phyloP scores from a whole-genome alignment of 1,140 invertebrate genomes.

The Oryctes rhinoceros region DNA sequence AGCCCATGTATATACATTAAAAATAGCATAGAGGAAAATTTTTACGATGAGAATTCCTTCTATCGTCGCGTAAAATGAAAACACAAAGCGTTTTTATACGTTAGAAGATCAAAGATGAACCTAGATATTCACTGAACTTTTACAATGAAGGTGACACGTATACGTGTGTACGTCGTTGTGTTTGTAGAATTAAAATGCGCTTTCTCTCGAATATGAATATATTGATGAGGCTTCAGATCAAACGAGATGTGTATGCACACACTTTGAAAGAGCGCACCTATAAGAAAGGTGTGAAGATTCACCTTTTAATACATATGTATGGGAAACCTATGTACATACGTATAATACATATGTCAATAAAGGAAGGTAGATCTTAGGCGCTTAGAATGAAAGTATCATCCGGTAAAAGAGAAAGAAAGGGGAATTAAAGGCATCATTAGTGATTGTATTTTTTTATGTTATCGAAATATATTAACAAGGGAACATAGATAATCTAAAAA shows the following conservation, averaged over 20 bases:
- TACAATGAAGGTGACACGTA: neutral
- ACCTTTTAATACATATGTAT: neutral
- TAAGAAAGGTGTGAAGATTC: neutral
- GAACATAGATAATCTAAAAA: no score
- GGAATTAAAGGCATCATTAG: no score
- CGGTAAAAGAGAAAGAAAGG: no score
- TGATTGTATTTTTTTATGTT: no score
- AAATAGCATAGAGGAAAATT: neutral
- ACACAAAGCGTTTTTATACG: neutral
- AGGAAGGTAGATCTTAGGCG: no score
- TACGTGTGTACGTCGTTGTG: neutral
- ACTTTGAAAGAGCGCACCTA: neutral
- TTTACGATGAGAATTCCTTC: neutral
- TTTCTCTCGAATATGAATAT: neutral
- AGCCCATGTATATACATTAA: no score
- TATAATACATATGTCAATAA: no score
- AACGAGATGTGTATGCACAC: neutral
- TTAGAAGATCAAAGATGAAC: neutral
- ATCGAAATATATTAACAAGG: no score
- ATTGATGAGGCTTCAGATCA: neutral
- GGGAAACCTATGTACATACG: no score
- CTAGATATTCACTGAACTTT: constrained; percentile 14
- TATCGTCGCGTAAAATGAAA: neutral
- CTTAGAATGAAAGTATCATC: no score
- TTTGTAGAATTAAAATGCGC: neutral